Evolutionary conservation across 2,888 invertebrate species (phyloP).

Genomic region (Neoascia interrupta): DNA sequence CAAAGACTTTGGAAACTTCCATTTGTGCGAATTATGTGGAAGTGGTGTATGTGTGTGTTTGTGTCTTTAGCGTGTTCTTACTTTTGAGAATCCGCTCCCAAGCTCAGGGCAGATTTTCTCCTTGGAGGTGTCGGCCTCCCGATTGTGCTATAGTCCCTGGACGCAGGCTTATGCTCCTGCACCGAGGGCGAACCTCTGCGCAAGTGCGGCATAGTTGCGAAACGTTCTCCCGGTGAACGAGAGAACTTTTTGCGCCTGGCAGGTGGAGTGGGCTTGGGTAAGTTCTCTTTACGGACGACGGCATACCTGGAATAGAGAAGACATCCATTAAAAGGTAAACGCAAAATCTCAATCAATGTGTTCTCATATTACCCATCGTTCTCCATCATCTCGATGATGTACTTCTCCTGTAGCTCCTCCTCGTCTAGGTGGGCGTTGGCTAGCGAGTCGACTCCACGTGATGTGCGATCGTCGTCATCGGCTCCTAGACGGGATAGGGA

Average conservation of each 20-base stretch:
- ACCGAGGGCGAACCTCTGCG: slow-evolving; percentile 78
- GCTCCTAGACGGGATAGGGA: slow-evolving; percentile 81
- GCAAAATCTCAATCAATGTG: slow-evolving; percentile 42
- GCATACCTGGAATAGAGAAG: slow-evolving; percentile 84
- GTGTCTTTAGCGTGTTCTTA: slow-evolving; percentile 70
- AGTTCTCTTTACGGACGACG: slow-evolving; percentile 85
- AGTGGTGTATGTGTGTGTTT: slow-evolving; percentile 42
- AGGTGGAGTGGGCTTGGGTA: slow-evolving; percentile 84
- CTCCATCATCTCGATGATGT: slow-evolving; percentile 78
- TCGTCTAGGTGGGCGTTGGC: slow-evolving; percentile 71
- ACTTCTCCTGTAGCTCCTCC: slow-evolving; percentile 73
- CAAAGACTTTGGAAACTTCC: slow-evolving; percentile 34
- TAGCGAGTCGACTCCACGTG: slow-evolving; percentile 86
- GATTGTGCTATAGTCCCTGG: slow-evolving; percentile 82
- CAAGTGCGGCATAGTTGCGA: slow-evolving; percentile 84
- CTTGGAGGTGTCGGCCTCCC: slow-evolving; percentile 82
- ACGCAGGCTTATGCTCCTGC: slow-evolving; percentile 83
- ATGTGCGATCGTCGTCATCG: slow-evolving; percentile 86
- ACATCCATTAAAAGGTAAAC: slow-evolving; percentile 38
- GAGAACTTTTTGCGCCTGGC: slow-evolving; percentile 82
- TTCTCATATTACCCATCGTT: slow-evolving; percentile 76
- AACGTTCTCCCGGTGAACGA: slow-evolving; percentile 83
- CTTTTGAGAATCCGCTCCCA: slow-evolving; percentile 78
- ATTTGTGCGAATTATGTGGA: no score
- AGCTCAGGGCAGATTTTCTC: slow-evolving; percentile 82